Conservation (phyloP, 2,797 vertebrate species). For the Nannoperca obscura region DNA sequence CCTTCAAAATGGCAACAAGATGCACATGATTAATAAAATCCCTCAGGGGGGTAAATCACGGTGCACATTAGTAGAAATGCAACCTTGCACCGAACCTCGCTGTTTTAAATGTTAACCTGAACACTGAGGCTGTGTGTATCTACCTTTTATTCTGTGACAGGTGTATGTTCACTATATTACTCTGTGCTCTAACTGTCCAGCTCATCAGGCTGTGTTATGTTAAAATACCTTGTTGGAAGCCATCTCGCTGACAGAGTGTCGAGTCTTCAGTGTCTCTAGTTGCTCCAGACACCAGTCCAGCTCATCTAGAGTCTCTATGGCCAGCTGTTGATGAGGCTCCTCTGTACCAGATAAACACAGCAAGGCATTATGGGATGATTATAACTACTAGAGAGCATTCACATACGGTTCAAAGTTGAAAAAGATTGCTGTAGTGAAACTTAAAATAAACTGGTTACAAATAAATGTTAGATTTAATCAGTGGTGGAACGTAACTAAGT, state of each 20-base stretch:
- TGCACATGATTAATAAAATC: constrained; percentile 34
- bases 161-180: background rate
- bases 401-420: background rate
- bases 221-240: constrained; percentile 92
- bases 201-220: background rate
- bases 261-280: constrained; percentile 93
- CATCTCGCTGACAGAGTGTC: constrained; percentile 96
- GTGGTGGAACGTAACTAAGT: background rate
- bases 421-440: background rate
- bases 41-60: constrained; percentile 34
- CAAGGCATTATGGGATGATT: constrained; percentile 22
- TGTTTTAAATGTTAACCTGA: constrained; percentile 12
- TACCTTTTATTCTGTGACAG: background rate
- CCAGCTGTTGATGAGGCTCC: constrained; percentile 90
- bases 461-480: background rate
- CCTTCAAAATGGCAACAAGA: constrained; percentile 28
- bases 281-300: constrained; percentile 98
- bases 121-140: background rate
- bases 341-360: constrained; percentile 82
- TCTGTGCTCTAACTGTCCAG: background rate
- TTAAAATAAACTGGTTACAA: background rate
- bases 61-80: constrained; percentile 6
- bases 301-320: constrained; percentile 93
- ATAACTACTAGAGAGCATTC: background rate
- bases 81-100: constrained; percentile 8